A percentile compares a stretch with the other conserved stretches of the same genome.
Conservation (phyloP, 2,113 vertebrate genomes). For the Burhinus oedicnemus region DNA sequence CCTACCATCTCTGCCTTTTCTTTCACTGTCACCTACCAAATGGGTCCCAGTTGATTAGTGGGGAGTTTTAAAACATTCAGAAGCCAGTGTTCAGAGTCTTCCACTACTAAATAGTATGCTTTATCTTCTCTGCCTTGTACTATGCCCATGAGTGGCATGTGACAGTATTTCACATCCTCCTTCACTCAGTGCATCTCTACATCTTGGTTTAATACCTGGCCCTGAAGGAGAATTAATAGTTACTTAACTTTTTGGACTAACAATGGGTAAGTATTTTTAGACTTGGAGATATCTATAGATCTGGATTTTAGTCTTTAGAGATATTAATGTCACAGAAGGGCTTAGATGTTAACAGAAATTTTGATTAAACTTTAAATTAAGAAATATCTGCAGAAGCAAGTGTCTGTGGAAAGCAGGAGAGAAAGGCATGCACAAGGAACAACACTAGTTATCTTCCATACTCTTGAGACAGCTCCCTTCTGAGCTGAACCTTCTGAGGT, state of each 20-base stretch:
- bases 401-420: not conserved
- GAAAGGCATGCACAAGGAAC: not conserved
- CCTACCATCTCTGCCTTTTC: not conserved
- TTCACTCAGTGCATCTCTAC: not conserved
- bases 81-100: not conserved
- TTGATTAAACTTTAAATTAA: constrained; percentile 52
- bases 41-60: not conserved
- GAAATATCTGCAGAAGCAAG: not conserved
- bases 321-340: constrained; percentile 1
- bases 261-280: not conserved
- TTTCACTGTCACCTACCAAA: not conserved
- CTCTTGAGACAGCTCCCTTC: not conserved
- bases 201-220: not conserved
- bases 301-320: constrained; percentile 12
- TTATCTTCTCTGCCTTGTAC: not conserved
- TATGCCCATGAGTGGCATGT: not conserved
- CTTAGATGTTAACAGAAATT: constrained; percentile 10
- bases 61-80: not conserved
- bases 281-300: not conserved
- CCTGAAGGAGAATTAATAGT: not conserved
- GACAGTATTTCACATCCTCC: not conserved
- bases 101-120: not conserved
- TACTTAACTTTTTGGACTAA: constrained; percentile 36
- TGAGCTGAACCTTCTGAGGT: not conserved
- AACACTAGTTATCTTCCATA: not conserved